A percentile compares a stretch with the other conserved stretches of the same genome.
phyloP scores from a whole-genome alignment of 2,797 vertebrate species.

The Amniataba percoides region DNA sequence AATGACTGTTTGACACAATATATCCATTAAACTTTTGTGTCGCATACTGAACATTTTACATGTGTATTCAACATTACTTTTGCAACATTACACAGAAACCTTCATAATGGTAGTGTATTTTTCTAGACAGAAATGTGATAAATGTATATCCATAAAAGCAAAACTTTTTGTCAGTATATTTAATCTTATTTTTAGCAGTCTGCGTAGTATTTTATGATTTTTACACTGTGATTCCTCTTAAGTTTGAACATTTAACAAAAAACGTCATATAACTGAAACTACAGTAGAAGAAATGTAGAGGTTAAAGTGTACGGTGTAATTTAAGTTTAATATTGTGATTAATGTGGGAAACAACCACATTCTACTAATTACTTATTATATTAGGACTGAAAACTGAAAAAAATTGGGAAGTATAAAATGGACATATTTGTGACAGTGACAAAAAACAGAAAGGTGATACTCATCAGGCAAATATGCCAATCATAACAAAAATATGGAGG shows the following conservation, averaged over 20 bases:
- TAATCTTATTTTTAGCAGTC: not conserved
- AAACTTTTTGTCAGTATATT: not conserved
- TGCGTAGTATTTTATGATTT: not conserved
- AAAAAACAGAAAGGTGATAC: not conserved
- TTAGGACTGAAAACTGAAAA: not conserved
- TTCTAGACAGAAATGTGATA: not conserved
- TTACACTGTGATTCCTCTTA: not conserved
- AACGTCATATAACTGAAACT: not conserved
- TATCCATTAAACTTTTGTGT: not conserved
- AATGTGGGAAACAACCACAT: not conserved
- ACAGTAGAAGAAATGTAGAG: too few species aligned
- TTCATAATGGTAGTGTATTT: not conserved
- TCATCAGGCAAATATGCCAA: not conserved
- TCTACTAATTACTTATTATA: not conserved
- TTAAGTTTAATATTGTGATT: too few species aligned
- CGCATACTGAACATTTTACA: not conserved
- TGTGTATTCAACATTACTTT: not conserved
- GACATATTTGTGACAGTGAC: not conserved
- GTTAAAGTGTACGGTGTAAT: too few species aligned
- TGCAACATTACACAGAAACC: not conserved
- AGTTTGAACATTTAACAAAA: not conserved
- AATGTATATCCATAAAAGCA: not conserved
- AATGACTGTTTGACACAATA: conserved; percentile 2
- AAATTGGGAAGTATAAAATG: not conserved
- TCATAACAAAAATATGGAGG: not conserved